Conservation (phyloP, 2,888 invertebrate genomes). For the Cybosia mesomella region DNA sequence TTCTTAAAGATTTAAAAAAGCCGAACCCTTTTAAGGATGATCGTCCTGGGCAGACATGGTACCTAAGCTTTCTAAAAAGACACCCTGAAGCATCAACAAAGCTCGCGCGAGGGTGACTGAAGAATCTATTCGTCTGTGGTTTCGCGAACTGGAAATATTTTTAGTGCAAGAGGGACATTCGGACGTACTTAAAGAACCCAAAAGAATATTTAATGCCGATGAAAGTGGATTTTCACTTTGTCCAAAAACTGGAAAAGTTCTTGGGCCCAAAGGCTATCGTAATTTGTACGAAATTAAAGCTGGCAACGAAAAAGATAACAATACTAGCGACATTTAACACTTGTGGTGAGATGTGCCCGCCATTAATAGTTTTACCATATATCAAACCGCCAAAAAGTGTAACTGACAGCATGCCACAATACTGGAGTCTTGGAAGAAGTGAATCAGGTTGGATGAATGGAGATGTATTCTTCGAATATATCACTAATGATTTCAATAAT, state of each 20-base stretch:
- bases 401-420: too few relatives aligned
- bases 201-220: too few relatives aligned
- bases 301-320: too few relatives aligned
- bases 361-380: too few relatives aligned
- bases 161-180: conserved; percentile 30
- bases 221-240: conserved; percentile 31
- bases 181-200: conserved; percentile 41
- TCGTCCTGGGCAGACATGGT: conserved; percentile 29
- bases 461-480: too few relatives aligned
- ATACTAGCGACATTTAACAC: too few relatives aligned
- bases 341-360: too few relatives aligned
- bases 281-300: too few relatives aligned
- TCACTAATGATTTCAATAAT: conserved; percentile 27
- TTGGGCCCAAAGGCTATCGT: conserved; percentile 6
- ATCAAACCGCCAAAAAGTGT: too few relatives aligned
- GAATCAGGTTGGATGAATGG: too few relatives aligned
- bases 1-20: too few relatives aligned
- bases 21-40: conserved; percentile 23
- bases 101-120: conserved; percentile 37
- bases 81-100: conserved; percentile 32
- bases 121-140: conserved; percentile 32
- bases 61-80: conserved; percentile 30
- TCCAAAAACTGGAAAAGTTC: conserved; percentile 12
- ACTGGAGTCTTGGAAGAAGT: too few relatives aligned
- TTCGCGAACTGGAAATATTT: conserved; percentile 35